Base-by-base conservation (phyloP, 2,888 invertebrate genomes). In the Trissoscelio sp. region DNA sequence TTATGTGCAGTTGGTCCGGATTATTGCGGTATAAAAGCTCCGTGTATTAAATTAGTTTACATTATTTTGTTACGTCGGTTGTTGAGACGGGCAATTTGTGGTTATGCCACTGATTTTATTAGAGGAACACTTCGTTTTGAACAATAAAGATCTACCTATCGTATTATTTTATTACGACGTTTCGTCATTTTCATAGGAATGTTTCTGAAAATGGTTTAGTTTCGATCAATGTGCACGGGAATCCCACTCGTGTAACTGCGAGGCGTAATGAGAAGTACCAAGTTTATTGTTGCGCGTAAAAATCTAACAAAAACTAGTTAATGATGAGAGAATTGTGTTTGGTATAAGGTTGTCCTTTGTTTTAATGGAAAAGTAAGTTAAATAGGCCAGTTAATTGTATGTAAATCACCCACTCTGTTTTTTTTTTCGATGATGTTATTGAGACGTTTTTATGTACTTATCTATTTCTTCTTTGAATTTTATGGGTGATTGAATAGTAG, bases 141-240 rank as follows among this genome's bases (percentile, higher is more conserved):
- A 55, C 67, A 28, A 67, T 51, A 39, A 53, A 53, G 18, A 14
- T 20, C 16, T 44, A 20, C 11, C 12, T 46, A 34, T 20, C 20
- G 34, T 18, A 53, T 53, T 53, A 51, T 42, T 67, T 67, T 53
- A 53, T 42, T 24, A 28, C 39, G 31, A 22, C 22, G 16, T 67
- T 44, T 53, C 66, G 22, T 51, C 62, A 62, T 66, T 51, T 66
- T 31, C 66, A 37, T 39, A 39, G 51, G 39, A 51, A 66, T 22
- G 51, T 22, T 31, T 42, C 24, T 7, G n/a, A 28, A 55, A 18
- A 12, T 6, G 18, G 7, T 66, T 39, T 12, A 9, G 39, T 22
- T 66, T 66, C 24, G 18, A 39, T 51, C 24, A 51, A 66, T 51
- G 24, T 46, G 1, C 55, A 37, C 20, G 31, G n/a, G 18, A 57